A percentile compares a stretch with the other conserved stretches of the same genome.
Conservation (phyloP, 2,113 vertebrate species). For the Chunga burmeisteri region DNA sequence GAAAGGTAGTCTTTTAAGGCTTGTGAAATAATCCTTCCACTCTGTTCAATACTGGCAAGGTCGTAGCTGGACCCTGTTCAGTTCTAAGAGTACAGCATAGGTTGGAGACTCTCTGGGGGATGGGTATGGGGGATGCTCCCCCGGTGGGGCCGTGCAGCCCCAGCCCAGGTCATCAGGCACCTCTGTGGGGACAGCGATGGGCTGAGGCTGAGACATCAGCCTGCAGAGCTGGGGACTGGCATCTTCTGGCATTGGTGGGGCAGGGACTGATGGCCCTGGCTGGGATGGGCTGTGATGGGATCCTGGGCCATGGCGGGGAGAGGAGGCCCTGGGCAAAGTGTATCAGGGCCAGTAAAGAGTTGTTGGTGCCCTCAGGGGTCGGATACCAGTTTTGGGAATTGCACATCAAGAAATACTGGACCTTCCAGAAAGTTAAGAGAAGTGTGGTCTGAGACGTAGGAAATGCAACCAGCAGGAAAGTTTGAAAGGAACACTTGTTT, state of each 20-base stretch:
- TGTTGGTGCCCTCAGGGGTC: neutral
- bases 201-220: neutral
- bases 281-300: neutral
- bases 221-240: fast-evolving
- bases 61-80: neutral
- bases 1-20: neutral
- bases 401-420: neutral
- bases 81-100: neutral
- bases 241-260: too few relatives aligned
- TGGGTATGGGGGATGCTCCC: fast-evolving
- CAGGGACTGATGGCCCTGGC: neutral
- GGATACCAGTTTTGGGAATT: neutral
- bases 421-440: neutral
- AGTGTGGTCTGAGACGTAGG: neutral
- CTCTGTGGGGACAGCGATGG: neutral
- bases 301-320: neutral
- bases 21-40: neutral
- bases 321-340: neutral
- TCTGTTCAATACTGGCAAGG: neutral
- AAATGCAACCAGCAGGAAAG: neutral
- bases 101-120: neutral
- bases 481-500: neutral
- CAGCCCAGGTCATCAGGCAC: neutral
- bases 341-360: neutral
- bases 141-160: neutral